Evolutionary conservation across 2,888 invertebrate species (phyloP), one percentile per base, ranked within the genome.

Genomic region (Drosophila sordidula): DNA sequence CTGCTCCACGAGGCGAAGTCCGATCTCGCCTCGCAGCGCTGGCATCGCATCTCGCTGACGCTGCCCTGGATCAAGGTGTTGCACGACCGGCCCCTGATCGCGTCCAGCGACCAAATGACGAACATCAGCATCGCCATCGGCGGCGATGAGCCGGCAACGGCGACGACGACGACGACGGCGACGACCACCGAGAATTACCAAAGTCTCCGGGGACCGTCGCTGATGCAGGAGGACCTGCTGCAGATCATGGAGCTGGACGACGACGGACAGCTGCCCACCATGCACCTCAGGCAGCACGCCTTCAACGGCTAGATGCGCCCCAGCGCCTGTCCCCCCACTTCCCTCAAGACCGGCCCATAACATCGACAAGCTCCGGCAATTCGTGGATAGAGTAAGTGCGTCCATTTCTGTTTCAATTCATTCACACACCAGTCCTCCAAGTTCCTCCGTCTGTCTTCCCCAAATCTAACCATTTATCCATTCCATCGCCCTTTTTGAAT

Each of bases 21-120:
- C 9, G 46, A 32, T 14, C 25, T 32, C 6, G 26, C 46, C 8
- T n/a, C 44, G 16, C 65, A 46, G 4, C 57, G 32, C 22, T 84
- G 81, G 79, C 87, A 61, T 9, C 71, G 55, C 36, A 25, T 72
- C 2, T 58, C 81, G 4, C 6, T 75, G 25, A 49, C 55, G 18
- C 1, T 76, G 52, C 76, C 87, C 46, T 67, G 73, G 65, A 16
- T 69, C 4, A 67, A 62, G 39, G 51, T 42, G n/a, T 38, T 62
- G 11, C 25, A 51, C 6, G 41, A 58, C 16, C 45, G 11, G 6
- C 34, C 39, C 1, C 3, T 39, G 18, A 26, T 4, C 8, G 26
- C 18, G 4, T 3, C 45, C 25, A 18, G 36, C 9, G 18, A 38
- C 1, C 67, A 50, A 1, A 6, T 62, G 32, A 12, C 62, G 4